Conservation (phyloP, 2,113 vertebrate genomes). For the Pandion haliaetus region DNA sequence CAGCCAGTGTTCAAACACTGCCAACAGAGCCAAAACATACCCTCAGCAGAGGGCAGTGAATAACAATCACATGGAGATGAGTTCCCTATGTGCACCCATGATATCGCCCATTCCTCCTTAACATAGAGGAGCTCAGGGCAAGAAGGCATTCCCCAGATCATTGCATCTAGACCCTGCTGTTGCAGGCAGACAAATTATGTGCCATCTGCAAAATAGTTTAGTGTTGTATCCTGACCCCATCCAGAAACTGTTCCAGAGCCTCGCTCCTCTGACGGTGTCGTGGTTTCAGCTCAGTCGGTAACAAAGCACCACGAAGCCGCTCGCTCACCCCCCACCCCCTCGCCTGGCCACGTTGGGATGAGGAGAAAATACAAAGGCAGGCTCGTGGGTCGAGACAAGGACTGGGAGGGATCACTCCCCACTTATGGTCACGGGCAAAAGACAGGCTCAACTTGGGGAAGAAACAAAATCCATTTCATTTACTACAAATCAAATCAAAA, state of each 20-base stretch:
- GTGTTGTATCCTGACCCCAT: neutral
- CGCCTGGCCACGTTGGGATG: too few species aligned
- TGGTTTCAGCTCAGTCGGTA: too few species aligned
- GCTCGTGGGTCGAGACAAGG: too few species aligned
- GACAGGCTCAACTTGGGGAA: too few species aligned
- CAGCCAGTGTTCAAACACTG: neutral
- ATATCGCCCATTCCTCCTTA: neutral
- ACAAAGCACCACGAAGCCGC: too few species aligned
- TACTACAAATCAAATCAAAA: too few species aligned
- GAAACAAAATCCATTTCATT: too few species aligned
- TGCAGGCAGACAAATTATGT: neutral
- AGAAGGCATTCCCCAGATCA: neutral
- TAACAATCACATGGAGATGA: neutral
- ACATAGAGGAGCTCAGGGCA: accelerated
- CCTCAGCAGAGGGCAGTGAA: neutral
- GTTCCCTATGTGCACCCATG: accelerated
- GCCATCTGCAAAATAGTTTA: neutral
- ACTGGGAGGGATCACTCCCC: too few species aligned
- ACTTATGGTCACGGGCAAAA: too few species aligned
- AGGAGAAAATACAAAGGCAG: too few species aligned
- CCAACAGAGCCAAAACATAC: neutral
- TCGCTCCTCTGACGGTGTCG: neutral
- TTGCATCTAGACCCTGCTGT: neutral
- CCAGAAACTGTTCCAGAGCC: neutral
- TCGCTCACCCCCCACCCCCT: too few species aligned